Percentiles rank a stretch among this genome's conserved stretches.
These are phyloP conservation scores for Anableps anableps DNA, from an alignment of 2,797 vertebrate species.

Conservation along the genomic window DNA sequence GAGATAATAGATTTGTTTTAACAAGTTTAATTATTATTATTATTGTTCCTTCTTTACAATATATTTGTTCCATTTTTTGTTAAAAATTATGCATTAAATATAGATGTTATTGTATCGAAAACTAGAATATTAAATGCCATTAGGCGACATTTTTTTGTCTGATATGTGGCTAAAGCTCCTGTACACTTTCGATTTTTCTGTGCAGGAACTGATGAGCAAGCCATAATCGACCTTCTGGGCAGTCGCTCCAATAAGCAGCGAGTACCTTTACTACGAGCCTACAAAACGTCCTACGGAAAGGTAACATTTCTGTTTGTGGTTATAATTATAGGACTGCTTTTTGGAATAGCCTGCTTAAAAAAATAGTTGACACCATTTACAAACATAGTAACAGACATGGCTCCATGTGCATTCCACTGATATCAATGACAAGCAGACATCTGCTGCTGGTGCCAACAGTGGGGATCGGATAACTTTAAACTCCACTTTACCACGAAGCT, in stretches of 20 bases:
- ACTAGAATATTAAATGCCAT: not conserved
- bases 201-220: constrained; percentile 94
- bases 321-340: not conserved
- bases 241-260: constrained; percentile 92
- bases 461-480: constrained; percentile 47
- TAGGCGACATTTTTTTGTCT: not conserved
- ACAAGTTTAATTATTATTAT: too few relatives aligned
- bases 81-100: not conserved
- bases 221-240: constrained; percentile 93
- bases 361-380: constrained; percentile 8
- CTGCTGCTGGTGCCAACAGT: constrained; percentile 48
- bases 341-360: not conserved
- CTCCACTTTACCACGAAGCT: constrained; percentile 40
- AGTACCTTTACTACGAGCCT: constrained; percentile 87
- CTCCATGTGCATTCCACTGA: constrained; percentile 2
- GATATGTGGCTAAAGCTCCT: constrained; percentile 10
- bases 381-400: not conserved
- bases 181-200: constrained; percentile 43
- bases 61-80: not conserved
- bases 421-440: constrained; percentile 35
- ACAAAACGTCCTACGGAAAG: constrained; percentile 98
- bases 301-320: constrained; percentile 67
- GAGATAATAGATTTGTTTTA: too few relatives aligned
- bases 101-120: not conserved
- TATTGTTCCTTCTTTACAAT: not conserved